These are phyloP conservation scores for Sarcophilus harrisii DNA, from an alignment of 2,797 vertebrate genomes.

Conservation along the genomic window DNA sequence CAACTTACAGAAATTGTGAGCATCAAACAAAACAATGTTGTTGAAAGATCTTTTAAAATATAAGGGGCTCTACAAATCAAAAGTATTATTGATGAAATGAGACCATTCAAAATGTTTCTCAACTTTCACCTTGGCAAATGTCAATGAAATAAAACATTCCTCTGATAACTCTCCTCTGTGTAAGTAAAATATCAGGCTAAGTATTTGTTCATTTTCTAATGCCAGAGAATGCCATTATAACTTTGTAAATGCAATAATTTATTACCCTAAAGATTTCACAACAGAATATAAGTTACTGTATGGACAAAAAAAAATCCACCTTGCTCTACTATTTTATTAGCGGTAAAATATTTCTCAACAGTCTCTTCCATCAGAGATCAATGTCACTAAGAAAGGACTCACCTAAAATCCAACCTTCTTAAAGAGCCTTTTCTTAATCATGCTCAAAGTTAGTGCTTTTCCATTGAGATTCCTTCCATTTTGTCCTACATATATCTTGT, in stretches of 20 bases:
- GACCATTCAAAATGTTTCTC: neutral
- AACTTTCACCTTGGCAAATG: neutral
- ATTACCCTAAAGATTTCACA: neutral
- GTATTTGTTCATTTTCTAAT: neutral
- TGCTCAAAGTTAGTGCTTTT: neutral
- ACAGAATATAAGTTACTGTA: neutral
- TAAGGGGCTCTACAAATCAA: neutral
- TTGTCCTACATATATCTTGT: neutral
- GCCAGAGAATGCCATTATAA: neutral
- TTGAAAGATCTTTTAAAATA: neutral
- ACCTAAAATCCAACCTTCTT: neutral
- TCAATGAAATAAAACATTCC: neutral
- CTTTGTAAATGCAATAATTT: neutral
- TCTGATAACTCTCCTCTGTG: neutral
- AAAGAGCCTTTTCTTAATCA: neutral
- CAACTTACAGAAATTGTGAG: constrained; percentile 7
- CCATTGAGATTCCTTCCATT: neutral
- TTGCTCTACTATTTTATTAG: neutral
- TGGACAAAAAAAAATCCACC: neutral
- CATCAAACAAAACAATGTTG: neutral
- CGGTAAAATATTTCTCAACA: neutral
- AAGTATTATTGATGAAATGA: neutral
- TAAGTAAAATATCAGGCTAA: neutral
- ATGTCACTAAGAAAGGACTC: no score
- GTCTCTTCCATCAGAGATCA: neutral